A percentile compares a stretch with the other conserved stretches of the same genome.
phyloP scores from a whole-genome alignment of 1,140 invertebrate species.

The Diabrotica undecimpunctata region DNA sequence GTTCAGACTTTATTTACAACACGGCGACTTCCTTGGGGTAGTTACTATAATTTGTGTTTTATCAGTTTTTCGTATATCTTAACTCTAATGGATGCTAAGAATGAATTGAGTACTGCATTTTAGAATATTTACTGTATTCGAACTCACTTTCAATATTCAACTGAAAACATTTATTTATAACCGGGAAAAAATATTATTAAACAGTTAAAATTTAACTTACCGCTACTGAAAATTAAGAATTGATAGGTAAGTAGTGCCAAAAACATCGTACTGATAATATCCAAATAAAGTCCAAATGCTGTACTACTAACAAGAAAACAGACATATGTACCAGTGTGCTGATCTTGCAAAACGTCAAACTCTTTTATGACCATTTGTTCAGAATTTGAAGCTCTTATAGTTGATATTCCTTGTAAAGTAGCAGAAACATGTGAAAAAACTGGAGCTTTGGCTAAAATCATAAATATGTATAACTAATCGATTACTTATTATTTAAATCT shows the following conservation, averaged over 20 bases:
- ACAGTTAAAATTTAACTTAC: neutral
- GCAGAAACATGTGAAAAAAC: slow-evolving; percentile 75
- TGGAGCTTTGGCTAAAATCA: slow-evolving; percentile 55
- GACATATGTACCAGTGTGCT: slow-evolving; percentile 70
- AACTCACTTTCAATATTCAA: too few species aligned
- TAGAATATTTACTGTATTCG: too few species aligned
- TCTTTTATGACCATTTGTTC: slow-evolving; percentile 61
- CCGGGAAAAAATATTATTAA: too few species aligned
- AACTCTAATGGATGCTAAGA: too few species aligned
- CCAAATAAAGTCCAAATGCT: slow-evolving; percentile 77
- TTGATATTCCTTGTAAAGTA: slow-evolving; percentile 68
- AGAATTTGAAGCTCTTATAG: slow-evolving; percentile 65
- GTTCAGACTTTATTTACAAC: too few species aligned
- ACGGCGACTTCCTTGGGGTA: too few species aligned
- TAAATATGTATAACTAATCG: neutral
- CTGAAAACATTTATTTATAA: too few species aligned
- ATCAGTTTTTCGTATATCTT: too few species aligned
- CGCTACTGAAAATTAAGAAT: slow-evolving; percentile 51
- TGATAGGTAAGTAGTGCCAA: slow-evolving; percentile 65
- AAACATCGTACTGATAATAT: slow-evolving; percentile 65
- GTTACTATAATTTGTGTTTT: too few species aligned
- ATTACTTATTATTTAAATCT: too few species aligned
- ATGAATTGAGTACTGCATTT: too few species aligned
- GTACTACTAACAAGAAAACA: slow-evolving; percentile 73
- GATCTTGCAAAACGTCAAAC: slow-evolving; percentile 65